Evolutionary conservation across 2,888 invertebrate species (phyloP), one percentile per base, ranked within the genome.

Genomic region (Theodoxus fluviatilis): DNA sequence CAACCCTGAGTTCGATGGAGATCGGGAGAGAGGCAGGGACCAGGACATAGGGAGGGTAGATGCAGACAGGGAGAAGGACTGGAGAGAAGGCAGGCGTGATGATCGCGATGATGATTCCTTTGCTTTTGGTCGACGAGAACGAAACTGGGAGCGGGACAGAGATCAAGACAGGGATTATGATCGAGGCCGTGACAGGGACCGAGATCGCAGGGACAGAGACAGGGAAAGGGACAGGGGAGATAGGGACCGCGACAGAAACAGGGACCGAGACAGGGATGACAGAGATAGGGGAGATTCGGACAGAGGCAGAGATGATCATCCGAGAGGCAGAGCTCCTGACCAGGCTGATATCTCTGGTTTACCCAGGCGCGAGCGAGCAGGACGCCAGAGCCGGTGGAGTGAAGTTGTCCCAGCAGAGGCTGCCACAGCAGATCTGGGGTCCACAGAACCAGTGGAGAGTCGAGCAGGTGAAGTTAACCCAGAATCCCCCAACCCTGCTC

Each of bases 301-400:
- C 69, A 43, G 69, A n/a, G n/a, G n/a, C n/a, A n/a, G n/a, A 69
- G 47, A n/a, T n/a, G n/a, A n/a, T n/a, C n/a, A n/a, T n/a, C n/a
- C n/a, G n/a, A n/a, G n/a, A n/a, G 59, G 63, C 22, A 55, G 9
- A 15, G 67, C 49, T 25, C 37, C 47, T 22, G 71, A 68, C 38
- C 37, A n/a, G 35, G 49, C 67, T n/a, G 68, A 66, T 38, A 25
- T 63, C 22, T 28, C 71, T n/a, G 57, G 64, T 35, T n/a, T n/a
- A n/a, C n/a, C n/a, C n/a, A 35, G 57, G 9, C 55, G 71, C 40
- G 71, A 68, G 35, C 66, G 73, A 28, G 68, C 73, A n/a, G 37
- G 71, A 61, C 71, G 80, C 38, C 73, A 71, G 38, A 77, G 76
- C 70, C 71, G 78, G 37, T 78, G 78, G 78, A 74, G 79, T 70